phyloP scores from a whole-genome alignment of 2,888 invertebrate genomes.

The Eupithecia centaureata region DNA sequence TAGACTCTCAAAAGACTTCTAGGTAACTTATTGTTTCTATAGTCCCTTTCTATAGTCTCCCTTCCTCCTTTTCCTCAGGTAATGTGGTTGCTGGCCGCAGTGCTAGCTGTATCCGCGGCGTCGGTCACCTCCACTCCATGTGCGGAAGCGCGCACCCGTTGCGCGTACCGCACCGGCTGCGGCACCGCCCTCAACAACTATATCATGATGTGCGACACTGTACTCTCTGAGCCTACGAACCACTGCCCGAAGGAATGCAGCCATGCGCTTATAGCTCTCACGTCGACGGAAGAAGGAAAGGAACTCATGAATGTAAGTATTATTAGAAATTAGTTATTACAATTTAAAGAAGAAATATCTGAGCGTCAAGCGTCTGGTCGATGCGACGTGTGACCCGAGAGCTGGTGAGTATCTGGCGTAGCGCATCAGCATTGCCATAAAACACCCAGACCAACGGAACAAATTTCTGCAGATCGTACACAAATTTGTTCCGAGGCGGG shows the following conservation, averaged over 20 bases:
- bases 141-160: constrained; percentile 88
- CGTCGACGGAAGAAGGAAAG: constrained; percentile 91
- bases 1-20: no score
- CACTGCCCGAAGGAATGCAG: constrained; percentile 89
- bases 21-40: background rate
- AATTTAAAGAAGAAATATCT: no score
- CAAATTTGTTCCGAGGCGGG: no score
- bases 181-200: constrained; percentile 91
- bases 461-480: no score
- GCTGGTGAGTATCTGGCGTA: no score
- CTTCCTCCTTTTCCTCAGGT: constrained; percentile 56
- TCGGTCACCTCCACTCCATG: constrained; percentile 77
- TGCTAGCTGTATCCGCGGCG: constrained; percentile 60
- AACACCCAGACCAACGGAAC: no score
- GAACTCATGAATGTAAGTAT: constrained; percentile 89
- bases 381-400: no score
- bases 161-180: constrained; percentile 90
- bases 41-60: no score
- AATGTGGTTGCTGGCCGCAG: constrained; percentile 71
- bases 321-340: no score
- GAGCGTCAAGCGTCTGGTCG: no score
- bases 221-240: constrained; percentile 84
- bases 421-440: no score
- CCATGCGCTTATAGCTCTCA: constrained; percentile 90
- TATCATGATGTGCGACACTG: constrained; percentile 88